These are phyloP conservation scores for Rhinogobius similis DNA, from an alignment of 2,113 vertebrate species.

Conservation along the genomic window DNA sequence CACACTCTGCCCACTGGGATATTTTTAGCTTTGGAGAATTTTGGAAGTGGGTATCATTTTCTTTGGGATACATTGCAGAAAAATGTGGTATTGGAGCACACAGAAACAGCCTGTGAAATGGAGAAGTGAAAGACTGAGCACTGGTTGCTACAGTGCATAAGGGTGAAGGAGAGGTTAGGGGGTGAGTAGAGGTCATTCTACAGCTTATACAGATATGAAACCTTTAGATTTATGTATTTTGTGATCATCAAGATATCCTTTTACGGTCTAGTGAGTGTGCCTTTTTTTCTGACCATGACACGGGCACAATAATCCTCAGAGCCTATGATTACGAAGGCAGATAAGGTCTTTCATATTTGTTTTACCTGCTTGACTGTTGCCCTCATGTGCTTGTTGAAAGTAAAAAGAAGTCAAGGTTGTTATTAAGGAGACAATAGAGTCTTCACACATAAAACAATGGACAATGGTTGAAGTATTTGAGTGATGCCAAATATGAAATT, in stretches of 20 bases:
- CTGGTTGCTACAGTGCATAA: background rate
- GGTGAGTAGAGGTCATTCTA: slow-evolving; percentile 39
- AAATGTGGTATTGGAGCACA: slow-evolving; percentile 6
- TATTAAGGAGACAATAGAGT: background rate
- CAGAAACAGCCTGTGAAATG: background rate
- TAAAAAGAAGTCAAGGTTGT: background rate
- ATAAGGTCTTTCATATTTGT: slow-evolving; percentile 7
- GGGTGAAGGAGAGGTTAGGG: slow-evolving; percentile 52
- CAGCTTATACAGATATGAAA: slow-evolving; percentile 20
- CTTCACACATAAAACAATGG: slow-evolving; percentile 22
- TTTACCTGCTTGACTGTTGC: background rate
- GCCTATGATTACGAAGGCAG: slow-evolving; percentile 9
- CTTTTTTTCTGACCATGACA: slow-evolving; percentile 17
- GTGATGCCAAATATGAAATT: slow-evolving; percentile 17
- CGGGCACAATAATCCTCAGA: background rate
- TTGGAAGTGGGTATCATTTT: slow-evolving; percentile 27
- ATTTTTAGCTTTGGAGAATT: slow-evolving; percentile 39
- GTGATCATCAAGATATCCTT: slow-evolving; percentile 14
- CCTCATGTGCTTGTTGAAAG: background rate
- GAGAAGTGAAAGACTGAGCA: background rate
- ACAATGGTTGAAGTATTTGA: slow-evolving; percentile 11
- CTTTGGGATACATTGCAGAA: slow-evolving; percentile 9
- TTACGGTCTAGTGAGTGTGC: background rate
- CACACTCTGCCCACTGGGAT: slow-evolving; percentile 13
- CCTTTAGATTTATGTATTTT: slow-evolving; percentile 17